Evolutionary conservation across 2,113 vertebrate species (phyloP).

Genomic region (Sapajus apella): DNA sequence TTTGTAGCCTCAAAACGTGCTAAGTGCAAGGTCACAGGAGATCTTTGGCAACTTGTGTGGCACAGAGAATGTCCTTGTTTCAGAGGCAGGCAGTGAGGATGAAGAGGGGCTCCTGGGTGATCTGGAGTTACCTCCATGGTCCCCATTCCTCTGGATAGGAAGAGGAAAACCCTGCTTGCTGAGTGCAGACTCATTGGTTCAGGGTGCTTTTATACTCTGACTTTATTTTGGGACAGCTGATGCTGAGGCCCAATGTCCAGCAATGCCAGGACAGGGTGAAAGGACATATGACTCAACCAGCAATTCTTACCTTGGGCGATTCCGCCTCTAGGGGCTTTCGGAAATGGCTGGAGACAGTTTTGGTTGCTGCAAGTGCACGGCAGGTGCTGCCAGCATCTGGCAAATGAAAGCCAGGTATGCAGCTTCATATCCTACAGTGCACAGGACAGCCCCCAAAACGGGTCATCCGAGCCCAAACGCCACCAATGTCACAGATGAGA

Average conservation of each 20-base stretch:
- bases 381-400: accelerated
- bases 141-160: too few relatives aligned
- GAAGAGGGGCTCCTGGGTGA: not conserved
- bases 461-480: accelerated
- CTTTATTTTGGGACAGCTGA: not conserved
- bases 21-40: not conserved
- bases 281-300: too few relatives aligned
- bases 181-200: accelerated
- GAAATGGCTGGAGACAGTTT: not conserved
- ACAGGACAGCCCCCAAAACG: accelerated
- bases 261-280: not conserved
- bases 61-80: not conserved
- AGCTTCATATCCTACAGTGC: accelerated
- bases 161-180: accelerated
- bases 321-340: accelerated
- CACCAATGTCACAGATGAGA: accelerated
- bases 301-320: accelerated
- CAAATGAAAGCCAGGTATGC: accelerated
- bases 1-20: accelerated
- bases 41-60: not conserved
- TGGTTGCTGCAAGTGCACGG: too few relatives aligned
- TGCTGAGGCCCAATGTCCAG: accelerated
- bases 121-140: accelerated
- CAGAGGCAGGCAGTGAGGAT: not conserved
- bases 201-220: accelerated